A percentile compares a stretch with the other conserved stretches of the same genome.
Evolutionary conservation across 2,797 vertebrate genomes (phyloP).

Genomic region (Gambelia wislizenii): DNA sequence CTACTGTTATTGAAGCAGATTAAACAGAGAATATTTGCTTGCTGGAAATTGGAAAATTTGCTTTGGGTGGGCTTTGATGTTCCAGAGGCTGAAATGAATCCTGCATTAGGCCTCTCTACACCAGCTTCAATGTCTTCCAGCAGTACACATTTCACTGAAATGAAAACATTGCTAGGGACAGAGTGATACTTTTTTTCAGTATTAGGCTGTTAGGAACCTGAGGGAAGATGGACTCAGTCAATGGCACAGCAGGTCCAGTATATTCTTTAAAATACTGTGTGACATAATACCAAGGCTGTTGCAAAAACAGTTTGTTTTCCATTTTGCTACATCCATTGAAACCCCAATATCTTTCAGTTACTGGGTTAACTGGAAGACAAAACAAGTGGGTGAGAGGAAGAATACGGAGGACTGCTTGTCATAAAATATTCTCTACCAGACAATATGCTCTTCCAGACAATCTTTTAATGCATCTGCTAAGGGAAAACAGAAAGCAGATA

Average conservation of each 20-base stretch:
- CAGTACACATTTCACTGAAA: background rate
- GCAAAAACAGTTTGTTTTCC: too few species aligned
- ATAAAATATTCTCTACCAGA: too few species aligned
- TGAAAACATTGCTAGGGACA: background rate
- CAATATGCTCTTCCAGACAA: too few species aligned
- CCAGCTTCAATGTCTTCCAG: constrained; percentile 21
- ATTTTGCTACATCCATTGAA: too few species aligned
- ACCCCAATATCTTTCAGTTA: too few species aligned
- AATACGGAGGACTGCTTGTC: too few species aligned
- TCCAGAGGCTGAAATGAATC: constrained; percentile 14
- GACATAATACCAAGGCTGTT: too few species aligned
- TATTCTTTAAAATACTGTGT: constrained; percentile 34
- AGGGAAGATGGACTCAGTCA: background rate
- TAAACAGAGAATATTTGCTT: constrained; percentile 53
- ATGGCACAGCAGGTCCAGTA: background rate
- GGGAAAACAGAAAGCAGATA: too few species aligned
- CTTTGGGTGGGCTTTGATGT: constrained; percentile 44
- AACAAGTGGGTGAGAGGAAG: too few species aligned
- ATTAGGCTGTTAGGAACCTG: background rate
- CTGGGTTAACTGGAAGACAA: too few species aligned
- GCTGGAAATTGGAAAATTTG: constrained; percentile 56
- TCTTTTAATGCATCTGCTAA: too few species aligned
- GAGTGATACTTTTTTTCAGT: background rate
- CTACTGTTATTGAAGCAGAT: constrained; percentile 44
- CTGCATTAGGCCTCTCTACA: constrained; percentile 6